Base-by-base conservation (phyloP, 2,888 invertebrate genomes). In the Hemistola chrysoprasaria region DNA sequence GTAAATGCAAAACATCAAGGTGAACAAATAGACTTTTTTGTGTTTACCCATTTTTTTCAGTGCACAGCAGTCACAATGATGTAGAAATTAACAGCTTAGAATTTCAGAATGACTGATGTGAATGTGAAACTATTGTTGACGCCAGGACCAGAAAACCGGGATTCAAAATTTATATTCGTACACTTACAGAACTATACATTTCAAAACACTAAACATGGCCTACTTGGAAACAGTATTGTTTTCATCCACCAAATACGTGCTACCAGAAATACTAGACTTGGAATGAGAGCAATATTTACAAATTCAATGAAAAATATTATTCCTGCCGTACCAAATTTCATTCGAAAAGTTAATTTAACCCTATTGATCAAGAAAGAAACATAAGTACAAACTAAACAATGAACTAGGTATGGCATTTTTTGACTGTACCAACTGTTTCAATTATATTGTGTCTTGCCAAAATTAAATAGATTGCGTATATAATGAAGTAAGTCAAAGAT, bases 141-240 rank as follows among this genome's bases (percentile, higher is more conserved):
- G n/a, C n/a, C n/a, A n/a, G n/a, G n/a, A n/a, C n/a, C n/a, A n/a
- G n/a, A n/a, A n/a, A n/a, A 16, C 16, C 16, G 16, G 16, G 16
- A 16, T 16, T 3, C 16, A 16, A 16, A 23, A 29, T 9, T 16
- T 27, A 11, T 22, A 34, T 22, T 34, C 6, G 29, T 22, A n/a
- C n/a, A 16, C 16, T 16, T 16, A 25, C 35, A n/a, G n/a, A n/a
- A n/a, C n/a, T n/a, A n/a, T 23, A 36, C 11, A 40, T 36, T 29
- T 24, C 10, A 22, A 33, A 29, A 40, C 38, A 22, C 40, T 37
- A 41, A 47, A 50, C 39, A 40, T 37, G 39, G 37, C 44, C 40
- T 37, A 35, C 36, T 36, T 36, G 29, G 28, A 50, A 50, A 44
- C 38, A 24, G 38, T 34, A 35, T 33, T 45, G 39, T 42, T 46